Conservation (phyloP, 1,140 invertebrate genomes). For the Pseudomyrmex pallidus region DNA sequence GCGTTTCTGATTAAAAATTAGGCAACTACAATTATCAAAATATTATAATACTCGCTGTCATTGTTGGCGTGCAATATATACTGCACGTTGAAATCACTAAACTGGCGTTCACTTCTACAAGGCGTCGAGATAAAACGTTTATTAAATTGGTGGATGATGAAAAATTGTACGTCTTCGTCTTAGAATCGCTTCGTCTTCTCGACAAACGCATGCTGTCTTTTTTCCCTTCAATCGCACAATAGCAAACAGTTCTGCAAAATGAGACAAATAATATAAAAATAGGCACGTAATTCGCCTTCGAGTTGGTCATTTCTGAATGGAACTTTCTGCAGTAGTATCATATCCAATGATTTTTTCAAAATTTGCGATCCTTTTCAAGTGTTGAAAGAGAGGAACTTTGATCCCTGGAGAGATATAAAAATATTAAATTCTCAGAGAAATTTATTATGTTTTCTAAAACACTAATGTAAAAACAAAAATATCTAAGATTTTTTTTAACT, state of each 20-base stretch:
- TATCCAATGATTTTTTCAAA: not conserved
- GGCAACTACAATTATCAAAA: conserved; percentile 50
- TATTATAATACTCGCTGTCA: not conserved
- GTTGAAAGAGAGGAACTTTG: not conserved
- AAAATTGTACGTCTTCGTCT: not conserved
- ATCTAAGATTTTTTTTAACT: not conserved
- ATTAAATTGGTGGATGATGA: not conserved
- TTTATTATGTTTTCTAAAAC: not conserved
- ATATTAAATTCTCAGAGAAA: not conserved
- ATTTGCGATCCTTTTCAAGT: conserved; percentile 5
- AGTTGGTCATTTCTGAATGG: conserved; percentile 60
- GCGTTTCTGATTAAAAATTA: conserved; percentile 64
- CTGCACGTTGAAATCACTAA: not conserved
- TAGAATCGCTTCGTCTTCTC: not conserved
- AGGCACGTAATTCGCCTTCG: conserved; percentile 58
- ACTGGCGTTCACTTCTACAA: not conserved
- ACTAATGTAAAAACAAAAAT: not conserved
- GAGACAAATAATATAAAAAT: conserved; percentile 29
- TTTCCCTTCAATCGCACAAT: not conserved
- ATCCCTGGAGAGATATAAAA: not conserved
- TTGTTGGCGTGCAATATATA: no score
- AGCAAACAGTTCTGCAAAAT: conserved; percentile 23
- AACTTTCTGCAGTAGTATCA: not conserved
- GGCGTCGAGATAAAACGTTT: not conserved
- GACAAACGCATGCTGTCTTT: not conserved